These are phyloP conservation scores for Patella ulyssiponensis DNA, from an alignment of 2,888 invertebrate genomes.

Conservation along the genomic window DNA sequence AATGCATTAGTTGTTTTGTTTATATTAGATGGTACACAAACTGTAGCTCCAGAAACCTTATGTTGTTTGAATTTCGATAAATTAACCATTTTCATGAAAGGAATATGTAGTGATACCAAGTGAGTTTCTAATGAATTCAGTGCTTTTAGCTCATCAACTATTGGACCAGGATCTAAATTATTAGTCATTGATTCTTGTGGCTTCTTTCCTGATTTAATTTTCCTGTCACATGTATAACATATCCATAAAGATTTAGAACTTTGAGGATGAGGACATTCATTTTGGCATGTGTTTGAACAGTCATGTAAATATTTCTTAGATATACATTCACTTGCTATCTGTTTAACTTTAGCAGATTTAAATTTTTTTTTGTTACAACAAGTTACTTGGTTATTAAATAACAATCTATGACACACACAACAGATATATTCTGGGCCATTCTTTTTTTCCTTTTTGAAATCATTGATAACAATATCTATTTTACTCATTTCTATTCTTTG, in stretches of 20 bases:
- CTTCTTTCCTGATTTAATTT: neutral
- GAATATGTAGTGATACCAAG: constrained; percentile 6
- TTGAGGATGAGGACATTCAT: neutral
- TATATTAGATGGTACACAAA: constrained; percentile 11
- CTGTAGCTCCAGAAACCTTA: neutral
- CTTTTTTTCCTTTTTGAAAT: no score
- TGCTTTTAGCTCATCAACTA: neutral
- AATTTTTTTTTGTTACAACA: no score
- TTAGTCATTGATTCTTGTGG: constrained; percentile 2
- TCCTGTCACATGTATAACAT: neutral
- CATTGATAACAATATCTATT: no score
- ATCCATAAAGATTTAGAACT: constrained; percentile 1
- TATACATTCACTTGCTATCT: neutral
- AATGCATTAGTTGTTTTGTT: neutral
- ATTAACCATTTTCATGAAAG: constrained; percentile 1
- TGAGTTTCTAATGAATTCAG: constrained; percentile 4
- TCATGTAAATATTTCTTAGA: neutral
- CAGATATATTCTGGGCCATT: no score
- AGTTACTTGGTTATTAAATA: no score
- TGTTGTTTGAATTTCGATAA: constrained; percentile 2
- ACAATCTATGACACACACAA: no score
- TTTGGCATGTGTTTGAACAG: neutral
- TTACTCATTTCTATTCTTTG: no score
- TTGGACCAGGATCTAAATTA: neutral
- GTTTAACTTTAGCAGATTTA: neutral